Evolutionary conservation across 1,140 invertebrate genomes (phyloP).

Genomic region (Cydia strobilella): DNA sequence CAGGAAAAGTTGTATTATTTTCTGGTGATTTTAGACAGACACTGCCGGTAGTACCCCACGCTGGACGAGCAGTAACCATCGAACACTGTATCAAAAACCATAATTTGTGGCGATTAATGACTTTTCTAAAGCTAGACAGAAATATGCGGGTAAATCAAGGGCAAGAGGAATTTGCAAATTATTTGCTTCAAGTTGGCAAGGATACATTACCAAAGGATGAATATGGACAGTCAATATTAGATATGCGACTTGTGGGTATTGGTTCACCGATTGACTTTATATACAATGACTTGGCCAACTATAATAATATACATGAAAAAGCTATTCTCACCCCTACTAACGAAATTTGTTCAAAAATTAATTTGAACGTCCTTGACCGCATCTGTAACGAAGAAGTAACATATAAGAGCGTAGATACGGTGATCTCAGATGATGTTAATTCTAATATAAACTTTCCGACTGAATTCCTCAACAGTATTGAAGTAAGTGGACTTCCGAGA

Average conservation of each 20-base stretch:
- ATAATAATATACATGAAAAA: neutral
- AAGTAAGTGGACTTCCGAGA: neutral
- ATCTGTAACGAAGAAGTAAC: neutral
- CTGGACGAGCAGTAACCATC: neutral
- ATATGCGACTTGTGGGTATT: neutral
- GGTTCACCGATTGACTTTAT: neutral
- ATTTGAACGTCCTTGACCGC: too few species aligned
- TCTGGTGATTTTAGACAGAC: neutral
- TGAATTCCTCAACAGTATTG: neutral
- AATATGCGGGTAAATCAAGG: slow-evolving; percentile 5
- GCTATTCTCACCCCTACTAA: neutral
- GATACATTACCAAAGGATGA: neutral
- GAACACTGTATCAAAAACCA: neutral
- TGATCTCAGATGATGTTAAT: neutral
- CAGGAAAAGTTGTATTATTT: neutral
- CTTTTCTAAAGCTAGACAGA: neutral
- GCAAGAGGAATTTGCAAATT: neutral
- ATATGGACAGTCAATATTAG: neutral
- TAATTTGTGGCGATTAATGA: neutral
- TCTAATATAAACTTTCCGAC: neutral
- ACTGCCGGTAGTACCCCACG: neutral
- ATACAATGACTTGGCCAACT: slow-evolving; percentile 1
- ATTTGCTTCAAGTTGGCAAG: neutral
- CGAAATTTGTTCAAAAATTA: slow-evolving; percentile 8
- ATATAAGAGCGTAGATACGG: neutral